Evolutionary conservation across 2,113 vertebrate species (phyloP).

Genomic region (Prunella fulvescens): DNA sequence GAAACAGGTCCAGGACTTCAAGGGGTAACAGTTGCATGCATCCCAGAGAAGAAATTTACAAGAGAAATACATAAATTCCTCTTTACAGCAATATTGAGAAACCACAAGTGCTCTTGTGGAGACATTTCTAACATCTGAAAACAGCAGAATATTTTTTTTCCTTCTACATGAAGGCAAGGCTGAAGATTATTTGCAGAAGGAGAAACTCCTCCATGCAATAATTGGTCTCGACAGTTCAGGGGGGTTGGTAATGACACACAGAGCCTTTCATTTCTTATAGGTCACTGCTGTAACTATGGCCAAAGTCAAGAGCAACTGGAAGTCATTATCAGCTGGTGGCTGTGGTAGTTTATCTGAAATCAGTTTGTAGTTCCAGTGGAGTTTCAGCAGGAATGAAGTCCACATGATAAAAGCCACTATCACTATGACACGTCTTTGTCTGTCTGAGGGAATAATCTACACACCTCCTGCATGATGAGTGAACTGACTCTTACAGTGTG

Average conservation of each 20-base stretch:
- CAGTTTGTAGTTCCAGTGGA: background rate
- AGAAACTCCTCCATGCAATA: conserved; percentile 16
- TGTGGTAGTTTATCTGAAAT: conserved; percentile 22
- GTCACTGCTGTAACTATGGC: conserved; percentile 6
- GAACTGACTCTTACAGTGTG: background rate
- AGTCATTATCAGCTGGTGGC: conserved; percentile 18
- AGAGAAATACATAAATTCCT: background rate
- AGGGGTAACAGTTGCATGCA: background rate
- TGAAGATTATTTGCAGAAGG: conserved; percentile 8
- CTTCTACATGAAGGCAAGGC: background rate
- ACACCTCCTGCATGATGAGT: background rate
- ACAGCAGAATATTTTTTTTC: background rate
- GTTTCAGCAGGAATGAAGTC: conserved; percentile 5
- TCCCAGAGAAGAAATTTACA: background rate
- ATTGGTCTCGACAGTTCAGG: background rate
- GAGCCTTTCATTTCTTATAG: conserved; percentile 22
- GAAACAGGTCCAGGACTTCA: background rate
- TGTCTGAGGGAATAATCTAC: background rate
- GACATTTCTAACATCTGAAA: background rate
- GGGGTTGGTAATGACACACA: conserved; percentile 1
- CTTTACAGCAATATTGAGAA: background rate
- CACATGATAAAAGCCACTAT: background rate
- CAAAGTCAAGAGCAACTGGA: conserved; percentile 18
- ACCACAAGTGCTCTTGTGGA: background rate
- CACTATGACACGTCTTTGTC: background rate